Percentiles rank a stretch among this genome's conserved stretches.
phyloP scores from a whole-genome alignment of 2,888 invertebrate species.

The Stramonita haemastoma region DNA sequence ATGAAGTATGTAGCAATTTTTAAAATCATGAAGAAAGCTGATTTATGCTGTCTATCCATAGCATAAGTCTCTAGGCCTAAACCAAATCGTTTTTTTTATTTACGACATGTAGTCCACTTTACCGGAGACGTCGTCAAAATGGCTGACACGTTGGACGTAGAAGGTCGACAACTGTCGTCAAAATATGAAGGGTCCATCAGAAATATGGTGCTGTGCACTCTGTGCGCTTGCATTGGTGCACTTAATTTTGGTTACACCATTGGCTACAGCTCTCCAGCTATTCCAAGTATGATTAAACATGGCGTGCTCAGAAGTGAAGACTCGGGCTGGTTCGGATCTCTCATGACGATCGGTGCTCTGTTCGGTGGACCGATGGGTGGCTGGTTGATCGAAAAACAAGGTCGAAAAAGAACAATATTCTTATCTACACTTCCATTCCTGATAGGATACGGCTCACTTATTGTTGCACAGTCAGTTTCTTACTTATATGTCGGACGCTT shows the following conservation, averaged over 20 bases:
- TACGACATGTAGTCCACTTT: too few relatives aligned
- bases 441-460: constrained; percentile 90
- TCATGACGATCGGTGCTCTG: constrained; percentile 79
- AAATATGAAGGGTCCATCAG: constrained; percentile 67
- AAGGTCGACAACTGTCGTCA: constrained; percentile 53
- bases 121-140: constrained; percentile 10
- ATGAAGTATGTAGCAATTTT: too few relatives aligned
- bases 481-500: constrained; percentile 86
- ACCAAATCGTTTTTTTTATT: too few relatives aligned
- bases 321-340: constrained; percentile 73
- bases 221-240: constrained; percentile 69
- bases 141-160: constrained; percentile 34
- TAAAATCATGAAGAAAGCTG: too few relatives aligned
- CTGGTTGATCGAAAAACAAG: constrained; percentile 85
- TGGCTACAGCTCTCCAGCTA: constrained; percentile 76
- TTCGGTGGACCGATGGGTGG: constrained; percentile 86
- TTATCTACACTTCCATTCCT: constrained; percentile 84
- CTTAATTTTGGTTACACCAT: constrained; percentile 75
- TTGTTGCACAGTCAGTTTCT: constrained; percentile 78
- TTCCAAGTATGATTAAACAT: constrained; percentile 69
- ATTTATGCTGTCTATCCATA: too few relatives aligned
- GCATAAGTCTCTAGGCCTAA: too few relatives aligned
- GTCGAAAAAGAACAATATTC: constrained; percentile 80
- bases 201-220: constrained; percentile 57
- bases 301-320: constrained; percentile 56